Base-by-base conservation (phyloP, 2,888 invertebrate genomes). In the Epinotia ramella region DNA sequence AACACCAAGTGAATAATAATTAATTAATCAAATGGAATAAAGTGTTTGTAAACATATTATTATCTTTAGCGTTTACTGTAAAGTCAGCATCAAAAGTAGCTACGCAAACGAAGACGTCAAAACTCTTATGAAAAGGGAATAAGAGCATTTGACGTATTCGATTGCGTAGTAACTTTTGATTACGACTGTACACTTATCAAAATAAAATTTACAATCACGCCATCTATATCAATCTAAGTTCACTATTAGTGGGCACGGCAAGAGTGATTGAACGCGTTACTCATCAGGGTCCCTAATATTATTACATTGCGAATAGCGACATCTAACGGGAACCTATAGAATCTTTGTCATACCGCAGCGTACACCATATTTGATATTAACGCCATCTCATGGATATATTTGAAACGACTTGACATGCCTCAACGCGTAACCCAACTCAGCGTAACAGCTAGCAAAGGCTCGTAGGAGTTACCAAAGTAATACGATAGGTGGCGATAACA, bases 371-470 rank as follows among this genome's bases (percentile, higher is more conserved):
- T 44, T 57, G 56, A n/a, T 24, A 28, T 68, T 46, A 56, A 24
- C 68, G 73, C 68, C 69, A 74, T 69, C 73, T 74, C 13, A 7
- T 33, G 18, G 7, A 11, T 24, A 12, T 6, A n/a, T 6, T 12
- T 7, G 0, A 18, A 57, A 74, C 63, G 5, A 69, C 57, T 40
- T 3, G 20, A n/a, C 40, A 62, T 33, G 12, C 11, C 33, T 16
- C 6, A 62, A 28, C n/a, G 9, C n/a, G n/a, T 11, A 62, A 13
- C n/a, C 57, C 3, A 20, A 20, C 12, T 57, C 40, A 7, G 12
- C 18, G 18, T 7, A 6, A 11, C 18, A 24, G 24, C 6, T 24
- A 6, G 2, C 11, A 5, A 18, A 2, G 28, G 12, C 16, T 44
- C 12, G n/a, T 33, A 18, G 20, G 20, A 69, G 56, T 68, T 57